Conservation (phyloP, 2,113 vertebrate genomes). For the Stercorarius parasiticus region DNA sequence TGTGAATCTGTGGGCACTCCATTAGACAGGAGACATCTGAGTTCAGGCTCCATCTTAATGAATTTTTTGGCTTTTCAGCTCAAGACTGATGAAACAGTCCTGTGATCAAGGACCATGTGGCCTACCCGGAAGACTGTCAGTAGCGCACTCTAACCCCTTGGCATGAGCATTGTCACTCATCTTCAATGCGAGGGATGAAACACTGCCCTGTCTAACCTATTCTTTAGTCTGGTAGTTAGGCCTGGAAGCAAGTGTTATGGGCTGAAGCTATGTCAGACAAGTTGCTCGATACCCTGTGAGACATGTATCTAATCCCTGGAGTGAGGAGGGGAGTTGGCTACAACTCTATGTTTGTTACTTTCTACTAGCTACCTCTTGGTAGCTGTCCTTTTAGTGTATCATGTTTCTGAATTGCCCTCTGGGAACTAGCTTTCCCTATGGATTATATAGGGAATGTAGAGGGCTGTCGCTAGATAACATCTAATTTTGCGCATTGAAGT, state of each 20-base stretch:
- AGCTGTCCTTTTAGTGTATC: background rate
- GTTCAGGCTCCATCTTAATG: background rate
- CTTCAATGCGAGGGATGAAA: background rate
- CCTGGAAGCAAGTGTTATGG: background rate
- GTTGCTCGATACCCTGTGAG: background rate
- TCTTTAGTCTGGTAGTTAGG: background rate
- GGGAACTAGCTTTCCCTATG: background rate
- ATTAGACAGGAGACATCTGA: background rate
- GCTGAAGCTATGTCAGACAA: background rate
- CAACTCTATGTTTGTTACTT: background rate
- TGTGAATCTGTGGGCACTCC: background rate
- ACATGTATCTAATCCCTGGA: background rate
- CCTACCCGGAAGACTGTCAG: background rate
- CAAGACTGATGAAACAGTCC: background rate
- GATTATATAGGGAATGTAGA: background rate
- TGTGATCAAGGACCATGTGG: background rate
- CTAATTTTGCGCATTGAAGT: background rate
- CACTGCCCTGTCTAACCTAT: background rate
- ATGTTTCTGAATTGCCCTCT: background rate
- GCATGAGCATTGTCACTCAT: background rate
- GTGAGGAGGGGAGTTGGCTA: background rate
- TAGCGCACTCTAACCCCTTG: rapidly evolving
- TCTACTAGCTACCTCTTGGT: background rate
- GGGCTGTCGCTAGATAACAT: background rate
- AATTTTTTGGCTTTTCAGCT: background rate